Evolutionary conservation across 2,113 vertebrate species (phyloP).

Genomic region (Sylvia atricapilla): DNA sequence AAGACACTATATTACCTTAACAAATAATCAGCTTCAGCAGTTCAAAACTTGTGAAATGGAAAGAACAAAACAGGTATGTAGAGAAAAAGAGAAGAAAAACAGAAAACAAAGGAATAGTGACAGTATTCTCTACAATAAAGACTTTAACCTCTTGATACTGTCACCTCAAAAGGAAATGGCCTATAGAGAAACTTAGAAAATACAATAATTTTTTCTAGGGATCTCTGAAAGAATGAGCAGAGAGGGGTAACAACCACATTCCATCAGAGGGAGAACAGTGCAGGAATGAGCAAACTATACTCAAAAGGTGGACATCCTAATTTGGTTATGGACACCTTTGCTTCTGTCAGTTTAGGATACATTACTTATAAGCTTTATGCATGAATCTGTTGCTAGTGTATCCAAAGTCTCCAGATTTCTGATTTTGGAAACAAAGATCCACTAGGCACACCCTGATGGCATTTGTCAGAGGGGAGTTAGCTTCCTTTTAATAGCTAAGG

Average conservation of each 20-base stretch:
- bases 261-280: background rate
- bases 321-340: background rate
- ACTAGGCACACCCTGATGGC: constrained; percentile 27
- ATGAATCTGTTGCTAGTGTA: background rate
- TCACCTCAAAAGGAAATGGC: background rate
- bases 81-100: background rate
- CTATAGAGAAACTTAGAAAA: background rate
- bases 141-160: background rate
- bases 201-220: background rate
- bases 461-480: constrained; percentile 61
- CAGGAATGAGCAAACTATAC: background rate
- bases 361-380: background rate
- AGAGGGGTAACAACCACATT: background rate
- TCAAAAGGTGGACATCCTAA: background rate
- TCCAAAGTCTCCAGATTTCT: background rate
- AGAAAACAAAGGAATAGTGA: background rate
- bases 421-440: constrained; percentile 31
- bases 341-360: background rate
- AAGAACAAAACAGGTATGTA: background rate
- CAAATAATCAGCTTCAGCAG: background rate
- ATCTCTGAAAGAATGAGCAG: background rate
- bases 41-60: background rate
- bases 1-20: background rate
- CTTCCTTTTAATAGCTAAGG: constrained; percentile 62
- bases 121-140: background rate